A percentile compares a stretch with the other conserved stretches of the same genome.
These are phyloP conservation scores for Channa striata DNA, from an alignment of 2,797 vertebrate species.

Conservation along the genomic window DNA sequence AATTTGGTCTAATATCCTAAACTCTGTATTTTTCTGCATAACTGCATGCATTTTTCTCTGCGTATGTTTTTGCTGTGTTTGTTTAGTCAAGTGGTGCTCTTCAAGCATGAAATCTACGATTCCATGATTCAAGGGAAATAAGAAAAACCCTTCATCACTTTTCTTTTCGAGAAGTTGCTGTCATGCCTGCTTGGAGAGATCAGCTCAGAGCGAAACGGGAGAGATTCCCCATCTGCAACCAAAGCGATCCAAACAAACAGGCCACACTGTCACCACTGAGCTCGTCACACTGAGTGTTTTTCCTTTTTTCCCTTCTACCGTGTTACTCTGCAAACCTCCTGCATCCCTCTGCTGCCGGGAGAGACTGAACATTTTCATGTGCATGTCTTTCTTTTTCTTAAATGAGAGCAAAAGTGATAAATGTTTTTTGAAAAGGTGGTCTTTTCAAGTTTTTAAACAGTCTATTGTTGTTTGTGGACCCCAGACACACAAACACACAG, in stretches of 20 bases:
- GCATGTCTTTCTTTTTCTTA: conserved; percentile 4
- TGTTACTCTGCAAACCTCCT: conserved; percentile 40
- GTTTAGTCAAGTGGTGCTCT: too few species aligned
- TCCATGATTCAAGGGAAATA: too few species aligned
- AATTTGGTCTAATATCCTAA: too few species aligned
- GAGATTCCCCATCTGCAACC: conserved; percentile 28
- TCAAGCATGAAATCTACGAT: too few species aligned
- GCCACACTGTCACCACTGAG: conserved; percentile 46
- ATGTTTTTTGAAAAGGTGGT: conserved; percentile 21
- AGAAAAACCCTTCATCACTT: conserved; percentile 9
- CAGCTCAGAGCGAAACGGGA: background rate
- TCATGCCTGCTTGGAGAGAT: conserved; percentile 13
- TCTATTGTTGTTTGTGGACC: conserved; percentile 1
- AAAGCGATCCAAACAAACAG: conserved; percentile 30
- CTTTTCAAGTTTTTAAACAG: background rate
- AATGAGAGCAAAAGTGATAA: conserved; percentile 20
- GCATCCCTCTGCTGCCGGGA: background rate
- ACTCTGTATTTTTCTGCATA: too few species aligned
- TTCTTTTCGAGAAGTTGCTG: conserved; percentile 15
- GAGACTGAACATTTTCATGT: conserved; percentile 1
- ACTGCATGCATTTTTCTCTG: too few species aligned
- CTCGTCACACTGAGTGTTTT: conserved; percentile 48
- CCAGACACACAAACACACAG: background rate
- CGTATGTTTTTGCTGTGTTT: too few species aligned
- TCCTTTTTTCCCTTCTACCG: conserved; percentile 26